Percentiles rank a stretch among this genome's conserved stretches.
These are phyloP conservation scores for Chironomus striatipennis DNA, from an alignment of 1,140 invertebrate genomes.

Conservation along the genomic window DNA sequence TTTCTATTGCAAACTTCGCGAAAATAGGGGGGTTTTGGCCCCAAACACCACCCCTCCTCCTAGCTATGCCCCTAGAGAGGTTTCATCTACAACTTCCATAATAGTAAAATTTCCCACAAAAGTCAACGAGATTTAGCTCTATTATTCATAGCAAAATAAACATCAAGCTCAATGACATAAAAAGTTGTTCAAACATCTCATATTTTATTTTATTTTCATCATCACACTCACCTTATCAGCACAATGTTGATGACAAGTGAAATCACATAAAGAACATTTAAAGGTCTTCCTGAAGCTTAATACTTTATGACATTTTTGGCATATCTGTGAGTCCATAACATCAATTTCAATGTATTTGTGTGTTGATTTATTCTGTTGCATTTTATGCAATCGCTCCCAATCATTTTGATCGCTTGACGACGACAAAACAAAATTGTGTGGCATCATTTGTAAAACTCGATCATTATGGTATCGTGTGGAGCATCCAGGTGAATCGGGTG, in stretches of 20 bases:
- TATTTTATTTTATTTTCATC: background rate
- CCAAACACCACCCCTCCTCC: too few relatives aligned
- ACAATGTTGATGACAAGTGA: conserved; percentile 17
- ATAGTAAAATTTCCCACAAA: too few relatives aligned
- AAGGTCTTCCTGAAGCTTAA: conserved; percentile 2
- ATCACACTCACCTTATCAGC: conserved; percentile 8
- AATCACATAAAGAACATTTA: conserved; percentile 4
- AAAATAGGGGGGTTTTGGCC: too few relatives aligned
- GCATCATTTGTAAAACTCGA: background rate
- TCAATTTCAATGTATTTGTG: conserved; percentile 15
- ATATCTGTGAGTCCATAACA: conserved; percentile 5
- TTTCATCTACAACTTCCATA: too few relatives aligned
- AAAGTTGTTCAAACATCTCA: background rate
- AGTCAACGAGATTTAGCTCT: too few relatives aligned
- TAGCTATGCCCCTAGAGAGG: too few relatives aligned
- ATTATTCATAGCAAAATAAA: background rate
- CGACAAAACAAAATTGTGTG: background rate
- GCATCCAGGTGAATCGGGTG: background rate
- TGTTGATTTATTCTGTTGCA: background rate
- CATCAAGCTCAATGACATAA: background rate
- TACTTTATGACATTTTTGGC: conserved; percentile 3
- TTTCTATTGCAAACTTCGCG: too few relatives aligned
- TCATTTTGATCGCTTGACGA: background rate
- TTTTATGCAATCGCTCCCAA: background rate
- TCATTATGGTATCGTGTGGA: conserved; percentile 2